These are phyloP conservation scores for Fulmarus glacialis DNA, from an alignment of 2,113 vertebrate species.

Conservation along the genomic window DNA sequence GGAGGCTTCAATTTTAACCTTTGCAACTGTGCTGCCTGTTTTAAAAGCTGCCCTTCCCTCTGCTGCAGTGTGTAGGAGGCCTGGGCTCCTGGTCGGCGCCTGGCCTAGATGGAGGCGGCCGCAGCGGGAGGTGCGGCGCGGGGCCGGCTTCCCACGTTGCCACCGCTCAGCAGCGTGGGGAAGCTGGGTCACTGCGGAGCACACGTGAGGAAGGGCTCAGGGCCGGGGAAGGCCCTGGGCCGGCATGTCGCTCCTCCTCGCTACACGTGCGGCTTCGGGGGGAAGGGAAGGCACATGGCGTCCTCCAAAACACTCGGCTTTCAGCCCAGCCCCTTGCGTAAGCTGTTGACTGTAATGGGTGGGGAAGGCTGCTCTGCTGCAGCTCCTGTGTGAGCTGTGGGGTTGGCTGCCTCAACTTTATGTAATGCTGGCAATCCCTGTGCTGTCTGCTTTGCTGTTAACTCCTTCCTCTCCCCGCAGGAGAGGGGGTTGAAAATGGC, in stretches of 20 bases:
- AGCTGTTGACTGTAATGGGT: slow-evolving; percentile 39
- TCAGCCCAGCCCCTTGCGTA: slow-evolving; percentile 64
- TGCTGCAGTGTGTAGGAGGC: too few relatives aligned
- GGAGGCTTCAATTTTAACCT: neutral
- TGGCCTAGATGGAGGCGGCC: neutral
- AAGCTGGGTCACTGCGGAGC: slow-evolving; percentile 4
- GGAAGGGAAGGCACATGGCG: slow-evolving; percentile 8
- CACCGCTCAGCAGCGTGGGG: neutral
- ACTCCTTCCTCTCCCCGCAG: neutral
- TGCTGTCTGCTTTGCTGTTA: neutral
- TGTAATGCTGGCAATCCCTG: neutral
- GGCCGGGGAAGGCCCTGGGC: neutral
- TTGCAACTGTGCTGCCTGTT: neutral
- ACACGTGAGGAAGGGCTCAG: slow-evolving; percentile 55
- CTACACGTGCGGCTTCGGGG: slow-evolving; percentile 54
- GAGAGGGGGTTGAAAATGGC: neutral
- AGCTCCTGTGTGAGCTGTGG: neutral
- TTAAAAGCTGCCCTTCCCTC: too few relatives aligned
- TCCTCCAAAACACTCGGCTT: neutral
- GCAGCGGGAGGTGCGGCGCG: neutral
- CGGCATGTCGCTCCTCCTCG: slow-evolving; percentile 57
- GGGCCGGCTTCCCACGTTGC: neutral
- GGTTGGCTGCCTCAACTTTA: slow-evolving; percentile 3
- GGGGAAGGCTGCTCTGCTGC: neutral
- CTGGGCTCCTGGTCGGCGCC: neutral